Percentiles rank a stretch among this genome's conserved stretches.
These are phyloP conservation scores for Triplophysa rosa DNA, from an alignment of 2,113 vertebrate genomes.

Conservation along the genomic window DNA sequence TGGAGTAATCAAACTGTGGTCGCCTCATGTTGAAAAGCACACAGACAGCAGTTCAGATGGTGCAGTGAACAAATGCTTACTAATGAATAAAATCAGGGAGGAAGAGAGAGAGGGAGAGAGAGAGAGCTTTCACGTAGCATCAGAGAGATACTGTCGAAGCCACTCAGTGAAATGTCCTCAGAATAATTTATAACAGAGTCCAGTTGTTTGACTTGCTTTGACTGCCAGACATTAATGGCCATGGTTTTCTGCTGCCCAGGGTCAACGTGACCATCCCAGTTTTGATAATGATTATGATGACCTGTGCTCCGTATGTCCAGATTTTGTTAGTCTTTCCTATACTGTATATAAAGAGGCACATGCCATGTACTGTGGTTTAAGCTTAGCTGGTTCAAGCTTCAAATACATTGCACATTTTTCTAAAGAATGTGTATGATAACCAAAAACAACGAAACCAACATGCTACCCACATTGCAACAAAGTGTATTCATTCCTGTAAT, in stretches of 20 bases:
- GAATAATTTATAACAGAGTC: conserved; percentile 15
- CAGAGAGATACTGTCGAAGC: conserved; percentile 12
- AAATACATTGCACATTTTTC: neutral
- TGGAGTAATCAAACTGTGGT: conserved; percentile 38
- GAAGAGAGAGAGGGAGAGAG: conserved; percentile 25
- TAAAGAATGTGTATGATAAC: neutral
- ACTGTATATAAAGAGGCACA: neutral
- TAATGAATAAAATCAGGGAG: conserved; percentile 65
- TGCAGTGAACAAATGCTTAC: conserved; percentile 70
- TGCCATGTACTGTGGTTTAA: neutral
- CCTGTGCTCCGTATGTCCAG: neutral
- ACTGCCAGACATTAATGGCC: neutral
- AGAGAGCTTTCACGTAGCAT: conserved; percentile 24
- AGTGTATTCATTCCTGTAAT: neutral
- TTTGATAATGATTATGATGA: conserved; percentile 16
- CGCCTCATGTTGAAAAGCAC: conserved; percentile 39
- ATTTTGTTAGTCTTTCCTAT: too few relatives aligned
- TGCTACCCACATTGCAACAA: neutral
- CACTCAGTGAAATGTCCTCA: neutral
- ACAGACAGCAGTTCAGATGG: conserved; percentile 66
- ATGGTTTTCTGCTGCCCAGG: neutral
- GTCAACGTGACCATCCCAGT: neutral
- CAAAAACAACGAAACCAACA: neutral
- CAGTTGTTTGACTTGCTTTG: conserved; percentile 15
- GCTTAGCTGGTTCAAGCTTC: neutral